Evolutionary conservation across 2,113 vertebrate species (phyloP).

Genomic region (Butorides virescens): DNA sequence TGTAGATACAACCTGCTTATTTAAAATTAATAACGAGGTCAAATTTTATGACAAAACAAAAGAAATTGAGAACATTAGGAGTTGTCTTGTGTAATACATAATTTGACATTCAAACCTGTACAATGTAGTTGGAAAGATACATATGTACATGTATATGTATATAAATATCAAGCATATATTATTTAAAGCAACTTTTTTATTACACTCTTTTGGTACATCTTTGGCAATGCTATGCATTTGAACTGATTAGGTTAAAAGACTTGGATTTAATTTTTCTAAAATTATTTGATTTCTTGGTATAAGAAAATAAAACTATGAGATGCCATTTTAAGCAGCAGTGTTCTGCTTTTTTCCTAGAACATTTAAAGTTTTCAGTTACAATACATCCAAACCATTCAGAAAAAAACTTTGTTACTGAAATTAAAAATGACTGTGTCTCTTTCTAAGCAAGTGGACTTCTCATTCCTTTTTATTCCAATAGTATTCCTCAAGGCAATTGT

Average conservation of each 20-base stretch:
- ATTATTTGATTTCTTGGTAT: background rate
- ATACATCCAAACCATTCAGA: fast-evolving
- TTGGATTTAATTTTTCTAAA: background rate
- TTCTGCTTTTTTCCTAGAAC: background rate
- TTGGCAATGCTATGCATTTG: background rate
- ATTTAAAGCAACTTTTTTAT: background rate
- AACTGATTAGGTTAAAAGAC: background rate
- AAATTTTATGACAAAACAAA: background rate
- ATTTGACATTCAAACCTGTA: background rate
- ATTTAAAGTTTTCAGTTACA: background rate
- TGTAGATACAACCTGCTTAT: background rate
- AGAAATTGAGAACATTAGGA: background rate
- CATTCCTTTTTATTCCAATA: background rate
- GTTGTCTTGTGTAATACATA: background rate
- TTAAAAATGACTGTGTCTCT: background rate
- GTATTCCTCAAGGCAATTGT: background rate
- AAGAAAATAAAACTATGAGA: background rate
- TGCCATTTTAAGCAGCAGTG: background rate
- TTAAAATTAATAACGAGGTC: background rate
- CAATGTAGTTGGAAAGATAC: background rate
- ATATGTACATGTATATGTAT: background rate
- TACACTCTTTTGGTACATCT: background rate
- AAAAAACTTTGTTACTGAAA: background rate
- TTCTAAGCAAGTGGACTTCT: background rate
- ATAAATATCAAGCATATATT: background rate